Evolutionary conservation across 2,888 invertebrate species (phyloP), one percentile per base, ranked within the genome.

Genomic region (Aradus depressus): DNA sequence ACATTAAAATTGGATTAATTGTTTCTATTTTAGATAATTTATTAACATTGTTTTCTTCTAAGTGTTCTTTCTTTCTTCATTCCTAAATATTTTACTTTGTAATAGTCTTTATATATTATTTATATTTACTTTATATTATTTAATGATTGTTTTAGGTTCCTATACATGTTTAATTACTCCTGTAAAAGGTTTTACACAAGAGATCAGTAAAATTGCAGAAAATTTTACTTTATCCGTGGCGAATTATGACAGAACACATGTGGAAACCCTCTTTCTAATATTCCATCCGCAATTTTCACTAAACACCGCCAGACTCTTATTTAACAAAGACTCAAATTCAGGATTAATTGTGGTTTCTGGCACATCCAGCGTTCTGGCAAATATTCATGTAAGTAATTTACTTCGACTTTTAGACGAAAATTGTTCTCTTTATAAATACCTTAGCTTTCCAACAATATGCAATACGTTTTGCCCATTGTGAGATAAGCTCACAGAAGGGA

Each of bases 181-280:
- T 12, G 28, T 48, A 19, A 48, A 28, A 28, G 48, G 39, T 3
- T 18, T 28, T 26, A 22, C 48, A n/a, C 37, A 39, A 5, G 39
- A 48, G 12, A 48, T 25, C 26, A 48, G 48, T 23, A 38, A 8
- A 12, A 48, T 48, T 5, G 38, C 28, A n/a, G 38, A 38, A 23
- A 48, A 48, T 26, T 22, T 48, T 21, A 48, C 48, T 19, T 14
- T 48, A 18, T 28, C 37, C 4, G 37, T 48, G 14, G 28, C 38
- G 6, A 28, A 37, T 25, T 28, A 35, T 37, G 6, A 37, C 16
- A 48, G 28, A 6, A 14, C 42, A 1, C 16, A 22, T 16, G 25
- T 41, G 34, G 43, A 44, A 26, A 52, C 42, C 6, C 43, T 51
- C n/a, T 48, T 42, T 12, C 22, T 41, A 22, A 23, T 41, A 35